Evolutionary conservation across 2,113 vertebrate genomes (phyloP), one percentile per base, ranked within the genome.

Genomic region (Muscicapa adusta): DNA sequence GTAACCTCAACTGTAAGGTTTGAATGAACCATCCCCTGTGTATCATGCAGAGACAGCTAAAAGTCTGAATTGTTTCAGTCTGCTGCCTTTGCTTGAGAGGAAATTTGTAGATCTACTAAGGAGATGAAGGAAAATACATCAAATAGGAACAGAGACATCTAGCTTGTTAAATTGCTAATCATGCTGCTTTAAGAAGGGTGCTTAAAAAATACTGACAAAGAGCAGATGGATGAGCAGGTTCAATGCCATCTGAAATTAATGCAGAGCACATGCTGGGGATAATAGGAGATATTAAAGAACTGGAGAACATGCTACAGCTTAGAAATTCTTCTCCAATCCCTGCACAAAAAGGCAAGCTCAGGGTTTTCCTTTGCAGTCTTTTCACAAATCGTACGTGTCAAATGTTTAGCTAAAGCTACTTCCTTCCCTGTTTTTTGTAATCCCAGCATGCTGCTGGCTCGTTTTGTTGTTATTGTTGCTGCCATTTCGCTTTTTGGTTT

Each of bases 261-360:
- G 88, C 84, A 73, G 48, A 85, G 62, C 77, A 65, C 88, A 73
- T 96, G 57, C 77, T 73, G 77, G 9, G 54, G 58, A 86, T 93
- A 88, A 90, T 71, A 75, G 76, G 60, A 94, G 65, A 71, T 85
- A 75, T 40, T 93, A 85, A 85, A 89, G 45, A 88, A 67, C 12
- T 77, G 23, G 18, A 89, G 73, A 88, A 71, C 40, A 65, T 47
- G 11, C 36, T 93, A 76, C 8, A 61, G 73, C 85, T 94, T 94
- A 91, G 50, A 96, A 93, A 97, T 95, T 78, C 45, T 93, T 54
- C 50, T 18, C 71, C 93, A 67, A 95, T 95, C 56, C 31, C 24
- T 86, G 42, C 33, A 63, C 18, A 31, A 88, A 80, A 73, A 75
- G 53, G 33, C 68, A 85, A 88, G 57, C 42, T 83, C 25, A 51